phyloP scores from a whole-genome alignment of 1,140 invertebrate genomes.

The Caenorhabditis tropicalis region DNA sequence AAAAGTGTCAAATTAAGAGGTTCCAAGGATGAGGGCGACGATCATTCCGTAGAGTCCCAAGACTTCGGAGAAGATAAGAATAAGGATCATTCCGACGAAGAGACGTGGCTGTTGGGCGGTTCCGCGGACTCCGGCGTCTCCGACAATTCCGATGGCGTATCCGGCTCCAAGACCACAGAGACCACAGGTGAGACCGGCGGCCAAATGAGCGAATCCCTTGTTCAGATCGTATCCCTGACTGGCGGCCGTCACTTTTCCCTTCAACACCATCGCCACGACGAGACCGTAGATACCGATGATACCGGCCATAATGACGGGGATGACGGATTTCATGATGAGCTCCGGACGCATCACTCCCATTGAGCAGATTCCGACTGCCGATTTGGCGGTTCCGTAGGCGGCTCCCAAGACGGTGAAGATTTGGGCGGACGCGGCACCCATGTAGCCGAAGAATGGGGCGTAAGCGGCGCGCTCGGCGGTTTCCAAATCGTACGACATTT shows the following conservation, averaged over 20 bases:
- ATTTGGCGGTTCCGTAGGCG: slow-evolving; percentile 99
- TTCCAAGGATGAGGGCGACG: slow-evolving; percentile 93
- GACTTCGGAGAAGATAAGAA: slow-evolving; percentile 99
- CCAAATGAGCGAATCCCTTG: slow-evolving; percentile 91
- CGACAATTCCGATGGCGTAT: slow-evolving; percentile 60
- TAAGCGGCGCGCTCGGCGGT: slow-evolving; percentile 58
- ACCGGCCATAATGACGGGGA: slow-evolving; percentile 94
- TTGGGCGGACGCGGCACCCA: slow-evolving; percentile 96
- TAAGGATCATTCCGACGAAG: slow-evolving; percentile 99
- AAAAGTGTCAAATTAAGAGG: slow-evolving; percentile 44
- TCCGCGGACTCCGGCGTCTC: slow-evolving; percentile 82
- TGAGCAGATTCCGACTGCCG: slow-evolving; percentile 96
- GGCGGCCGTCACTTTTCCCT: slow-evolving; percentile 69
- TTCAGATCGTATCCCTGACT: slow-evolving; percentile 76
- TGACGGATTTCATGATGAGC: slow-evolving; percentile 99
- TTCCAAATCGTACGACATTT: slow-evolving; percentile 56
- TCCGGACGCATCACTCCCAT: slow-evolving; percentile 99
- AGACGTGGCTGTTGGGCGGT: slow-evolving; percentile 97
- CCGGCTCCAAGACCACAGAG: slow-evolving; percentile 80
- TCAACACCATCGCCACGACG: slow-evolving; percentile 70
- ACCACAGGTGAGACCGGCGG: slow-evolving; percentile 93
- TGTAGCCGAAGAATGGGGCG: slow-evolving; percentile 83
- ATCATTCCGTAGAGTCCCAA: slow-evolving; percentile 99
- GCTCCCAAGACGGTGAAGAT: slow-evolving; percentile 96
- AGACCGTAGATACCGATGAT: slow-evolving; percentile 72